Percentiles rank a stretch among this genome's conserved stretches.
Evolutionary conservation across 2,888 invertebrate genomes (phyloP).

Genomic region (Erebia palarica): DNA sequence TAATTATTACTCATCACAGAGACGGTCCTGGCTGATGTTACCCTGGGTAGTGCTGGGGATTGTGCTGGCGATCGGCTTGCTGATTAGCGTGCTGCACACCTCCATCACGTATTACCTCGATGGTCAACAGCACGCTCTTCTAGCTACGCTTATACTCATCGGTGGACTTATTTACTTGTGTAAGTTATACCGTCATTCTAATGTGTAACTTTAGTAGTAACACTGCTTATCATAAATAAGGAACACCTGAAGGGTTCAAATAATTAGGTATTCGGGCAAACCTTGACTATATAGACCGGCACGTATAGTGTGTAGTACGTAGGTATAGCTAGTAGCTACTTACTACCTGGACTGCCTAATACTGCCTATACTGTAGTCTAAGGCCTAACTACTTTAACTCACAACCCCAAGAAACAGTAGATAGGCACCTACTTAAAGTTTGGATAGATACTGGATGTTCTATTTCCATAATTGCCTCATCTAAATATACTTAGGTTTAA

Average conservation of each 20-base stretch:
- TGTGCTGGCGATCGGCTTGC: conserved; percentile 88
- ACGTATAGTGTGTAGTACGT: too few species aligned
- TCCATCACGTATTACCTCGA: conserved; percentile 88
- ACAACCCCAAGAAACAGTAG: too few species aligned
- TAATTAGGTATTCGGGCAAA: too few species aligned
- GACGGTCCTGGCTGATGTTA: conserved; percentile 91
- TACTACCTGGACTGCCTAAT: too few species aligned
- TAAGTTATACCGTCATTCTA: conserved; percentile 47
- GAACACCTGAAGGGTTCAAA: too few species aligned
- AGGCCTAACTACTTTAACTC: too few species aligned
- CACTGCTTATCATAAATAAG: too few species aligned
- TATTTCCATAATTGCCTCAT: conserved; percentile 8
- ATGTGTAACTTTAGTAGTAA: too few species aligned
- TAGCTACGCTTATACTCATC: conserved; percentile 67
- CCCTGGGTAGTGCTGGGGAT: conserved; percentile 93
- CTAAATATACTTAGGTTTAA: conserved; percentile 25
- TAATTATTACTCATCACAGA: conserved; percentile 74
- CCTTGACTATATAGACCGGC: too few species aligned
- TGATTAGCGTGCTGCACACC: conserved; percentile 91
- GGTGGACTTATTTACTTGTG: conserved; percentile 74
- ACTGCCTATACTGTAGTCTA: too few species aligned
- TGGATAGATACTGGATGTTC: not conserved
- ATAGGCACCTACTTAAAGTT: not conserved
- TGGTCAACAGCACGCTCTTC: conserved; percentile 59
- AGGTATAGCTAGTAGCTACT: too few species aligned